These are phyloP conservation scores for Zaprionus inermis DNA, from an alignment of 1,140 invertebrate genomes.

Conservation along the genomic window DNA sequence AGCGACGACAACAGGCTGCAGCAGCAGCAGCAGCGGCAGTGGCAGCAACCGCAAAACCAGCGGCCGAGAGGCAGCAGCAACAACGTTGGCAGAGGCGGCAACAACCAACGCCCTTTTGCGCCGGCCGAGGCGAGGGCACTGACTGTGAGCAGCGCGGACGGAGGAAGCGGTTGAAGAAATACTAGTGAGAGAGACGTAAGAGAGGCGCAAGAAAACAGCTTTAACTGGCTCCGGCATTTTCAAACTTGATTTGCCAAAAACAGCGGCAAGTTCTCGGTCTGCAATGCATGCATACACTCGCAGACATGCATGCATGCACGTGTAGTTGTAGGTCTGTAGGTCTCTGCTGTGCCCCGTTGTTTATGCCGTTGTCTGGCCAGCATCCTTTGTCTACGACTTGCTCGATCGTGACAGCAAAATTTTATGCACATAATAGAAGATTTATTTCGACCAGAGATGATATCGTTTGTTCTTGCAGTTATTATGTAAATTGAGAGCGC, in stretches of 20 bases:
- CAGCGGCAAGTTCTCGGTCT: constrained; percentile 5
- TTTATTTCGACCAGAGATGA: too few species aligned
- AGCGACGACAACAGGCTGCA: background rate
- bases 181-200: background rate
- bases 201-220: background rate
- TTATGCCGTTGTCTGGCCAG: background rate
- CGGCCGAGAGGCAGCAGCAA: background rate
- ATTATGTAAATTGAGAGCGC: background rate
- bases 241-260: constrained; percentile 7
- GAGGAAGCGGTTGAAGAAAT: constrained; percentile 1
- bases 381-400: background rate
- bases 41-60: background rate
- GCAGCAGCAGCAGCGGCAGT: background rate
- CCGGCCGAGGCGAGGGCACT: constrained; percentile 1
- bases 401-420: background rate
- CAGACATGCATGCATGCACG: background rate
- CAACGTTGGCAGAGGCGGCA: background rate
- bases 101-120: constrained; percentile 4
- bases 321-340: constrained; percentile 6
- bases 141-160: constrained; percentile 2
- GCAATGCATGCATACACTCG: background rate
- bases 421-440: background rate
- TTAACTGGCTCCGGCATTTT: constrained; percentile 5
- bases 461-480: background rate
- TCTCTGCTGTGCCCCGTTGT: constrained; percentile 5